Evolutionary conservation across 2,888 invertebrate genomes (phyloP), one percentile per base, ranked within the genome.

Genomic region (Metacarcinus magister): DNA sequence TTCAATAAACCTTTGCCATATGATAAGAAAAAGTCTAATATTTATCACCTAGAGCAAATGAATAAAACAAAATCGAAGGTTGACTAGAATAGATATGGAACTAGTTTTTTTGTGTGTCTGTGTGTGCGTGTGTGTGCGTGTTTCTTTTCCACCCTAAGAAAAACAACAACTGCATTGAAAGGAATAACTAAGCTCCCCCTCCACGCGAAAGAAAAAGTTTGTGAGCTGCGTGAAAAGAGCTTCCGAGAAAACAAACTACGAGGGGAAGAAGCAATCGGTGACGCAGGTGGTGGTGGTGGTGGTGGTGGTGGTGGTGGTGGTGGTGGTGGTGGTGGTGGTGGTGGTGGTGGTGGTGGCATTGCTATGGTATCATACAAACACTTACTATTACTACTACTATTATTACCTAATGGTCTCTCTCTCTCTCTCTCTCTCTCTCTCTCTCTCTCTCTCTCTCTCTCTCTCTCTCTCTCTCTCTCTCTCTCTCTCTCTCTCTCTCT

Each of bases 391-490:
- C 67, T 67, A 67, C 23, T 67, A 13, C 67, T 23, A 67, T 19
- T 67, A 13, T 19, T 67, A 67, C 39, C n/a, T n/a, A n/a, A n/a
- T n/a, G n/a, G n/a, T n/a, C n/a, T n/a, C 43, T 91, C 44, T 91
- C 44, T 92, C 92, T 48, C 92, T 13, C 46, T 46, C 46, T 43
- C 46, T 2, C 46, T 48, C 46, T 7, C n/a, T 48, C 54, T 28
- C 46, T 28, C 28, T 44, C 44, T 44, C 28, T 91, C 46, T 92
- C 92, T 92, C 92, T 92, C 92, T 92, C 92, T 92, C 92, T 92
- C 92, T 92, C 92, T 92, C 92, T 92, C 92, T 92, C 92, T 92
- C 92, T 92, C 92, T 92, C 92, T 92, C 92, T 92, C 92, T 92
- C 92, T 92, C 92, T 92, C 92, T 92, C 92, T 92, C 92, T 92